Evolutionary conservation across 2,888 invertebrate species (phyloP).

Genomic region (Xylophagus ater): DNA sequence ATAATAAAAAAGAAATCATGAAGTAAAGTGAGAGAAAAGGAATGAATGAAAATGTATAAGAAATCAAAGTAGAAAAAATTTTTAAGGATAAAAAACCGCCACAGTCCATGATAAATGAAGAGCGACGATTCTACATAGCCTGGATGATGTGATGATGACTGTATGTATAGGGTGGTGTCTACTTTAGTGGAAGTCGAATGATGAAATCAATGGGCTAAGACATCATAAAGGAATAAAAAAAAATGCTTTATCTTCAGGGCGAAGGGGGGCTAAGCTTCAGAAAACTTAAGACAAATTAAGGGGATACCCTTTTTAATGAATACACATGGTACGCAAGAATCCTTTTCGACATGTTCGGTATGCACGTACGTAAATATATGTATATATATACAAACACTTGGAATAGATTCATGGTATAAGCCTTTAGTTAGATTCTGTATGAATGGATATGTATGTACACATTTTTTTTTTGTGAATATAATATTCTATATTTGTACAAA

Average conservation of each 20-base stretch:
- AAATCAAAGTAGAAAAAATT: conserved; percentile 1
- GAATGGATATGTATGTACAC: conserved; percentile 2
- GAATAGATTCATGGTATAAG: neutral
- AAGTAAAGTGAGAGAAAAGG: conserved; percentile 7
- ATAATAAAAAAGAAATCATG: conserved; percentile 10
- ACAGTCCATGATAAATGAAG: conserved; percentile 10
- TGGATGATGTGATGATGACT: conserved; percentile 8
- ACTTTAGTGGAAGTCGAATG: conserved; percentile 4
- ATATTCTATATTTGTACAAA: too few relatives aligned
- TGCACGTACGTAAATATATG: neutral
- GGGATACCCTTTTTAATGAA: conserved; percentile 13
- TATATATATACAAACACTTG: neutral
- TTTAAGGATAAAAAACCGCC: neutral
- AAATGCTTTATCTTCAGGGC: too few relatives aligned
- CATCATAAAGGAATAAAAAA: conserved; percentile 14
- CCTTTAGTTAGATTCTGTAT: conserved; percentile 2
- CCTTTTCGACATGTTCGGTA: too few relatives aligned
- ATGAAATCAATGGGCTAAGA: conserved; percentile 15
- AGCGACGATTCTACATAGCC: conserved; percentile 2
- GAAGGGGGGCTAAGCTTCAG: conserved; percentile 10
- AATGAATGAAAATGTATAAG: conserved; percentile 5
- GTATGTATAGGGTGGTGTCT: conserved; percentile 4
- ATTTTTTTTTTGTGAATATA: too few relatives aligned
- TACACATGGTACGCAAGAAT: conserved; percentile 9
- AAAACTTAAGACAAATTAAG: conserved; percentile 14